Evolutionary conservation across 2,797 vertebrate genomes (phyloP).

Genomic region (Natrix natrix): DNA sequence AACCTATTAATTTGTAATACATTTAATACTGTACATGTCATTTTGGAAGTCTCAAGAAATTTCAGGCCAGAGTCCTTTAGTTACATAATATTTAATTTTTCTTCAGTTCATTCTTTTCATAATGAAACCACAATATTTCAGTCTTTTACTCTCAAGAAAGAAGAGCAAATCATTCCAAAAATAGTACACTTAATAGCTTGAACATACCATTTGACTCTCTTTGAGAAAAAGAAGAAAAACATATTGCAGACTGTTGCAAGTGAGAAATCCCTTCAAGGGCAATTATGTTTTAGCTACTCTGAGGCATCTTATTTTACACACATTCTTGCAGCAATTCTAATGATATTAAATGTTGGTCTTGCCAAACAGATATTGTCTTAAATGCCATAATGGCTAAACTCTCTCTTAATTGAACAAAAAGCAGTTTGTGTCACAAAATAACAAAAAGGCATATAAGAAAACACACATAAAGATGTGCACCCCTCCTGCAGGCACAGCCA

Average conservation of each 20-base stretch:
- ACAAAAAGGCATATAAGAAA: not conserved
- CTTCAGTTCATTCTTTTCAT: not conserved
- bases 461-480: not conserved
- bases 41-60: not conserved
- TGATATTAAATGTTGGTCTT: not conserved
- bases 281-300: not conserved
- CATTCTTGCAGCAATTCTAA: slow-evolving; percentile 39
- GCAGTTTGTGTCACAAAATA: not conserved
- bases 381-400: slow-evolving; percentile 6
- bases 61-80: not conserved
- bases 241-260: not conserved
- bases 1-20: not conserved
- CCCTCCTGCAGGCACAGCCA: not conserved
- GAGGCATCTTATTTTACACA: not conserved
- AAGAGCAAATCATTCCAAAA: not conserved
- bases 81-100: not conserved
- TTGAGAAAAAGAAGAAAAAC: not conserved
- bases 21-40: not conserved
- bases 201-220: not conserved
- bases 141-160: not conserved
- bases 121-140: not conserved
- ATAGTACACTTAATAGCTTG: not conserved
- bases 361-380: slow-evolving; percentile 52
- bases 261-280: not conserved
- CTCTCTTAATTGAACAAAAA: not conserved